Evolutionary conservation across 2,113 vertebrate genomes (phyloP).

Genomic region (Puntigrus tetrazona): DNA sequence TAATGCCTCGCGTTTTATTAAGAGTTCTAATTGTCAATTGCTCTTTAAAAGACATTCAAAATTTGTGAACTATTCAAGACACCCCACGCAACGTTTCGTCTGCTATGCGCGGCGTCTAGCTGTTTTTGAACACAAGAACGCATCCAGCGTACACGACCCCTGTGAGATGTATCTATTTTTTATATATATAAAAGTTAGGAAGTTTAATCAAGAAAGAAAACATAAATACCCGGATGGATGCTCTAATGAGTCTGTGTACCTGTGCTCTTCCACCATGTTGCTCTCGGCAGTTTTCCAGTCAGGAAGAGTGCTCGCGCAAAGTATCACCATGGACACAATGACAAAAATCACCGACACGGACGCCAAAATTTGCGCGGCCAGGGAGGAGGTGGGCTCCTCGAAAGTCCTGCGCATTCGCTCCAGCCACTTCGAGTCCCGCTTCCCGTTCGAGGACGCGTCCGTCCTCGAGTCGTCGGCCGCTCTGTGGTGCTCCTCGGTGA

Average conservation of each 20-base stretch:
- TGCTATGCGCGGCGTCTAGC: neutral
- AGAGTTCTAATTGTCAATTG: neutral
- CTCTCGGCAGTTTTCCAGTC: conserved; percentile 85
- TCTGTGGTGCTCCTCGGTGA: conserved; percentile 77
- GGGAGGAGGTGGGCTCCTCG: conserved; percentile 92
- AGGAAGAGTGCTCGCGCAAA: conserved; percentile 94
- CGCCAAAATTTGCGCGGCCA: conserved; percentile 90
- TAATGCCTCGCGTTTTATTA: neutral
- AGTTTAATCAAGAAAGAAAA: conserved; percentile 31
- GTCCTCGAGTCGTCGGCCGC: conserved; percentile 62
- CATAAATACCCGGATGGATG: conserved; percentile 61
- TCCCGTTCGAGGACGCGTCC: conserved; percentile 40
- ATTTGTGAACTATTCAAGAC: neutral
- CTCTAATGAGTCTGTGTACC: conserved; percentile 82
- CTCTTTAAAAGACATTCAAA: neutral
- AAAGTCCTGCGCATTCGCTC: conserved; percentile 90
- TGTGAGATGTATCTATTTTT: too few species aligned
- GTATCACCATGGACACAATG: conserved; percentile 93
- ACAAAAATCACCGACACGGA: conserved; percentile 91
- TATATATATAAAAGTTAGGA: too few species aligned
- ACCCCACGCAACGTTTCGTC: neutral
- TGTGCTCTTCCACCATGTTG: conserved; percentile 86
- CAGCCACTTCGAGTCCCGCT: conserved; percentile 79
- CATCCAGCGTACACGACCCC: too few species aligned
- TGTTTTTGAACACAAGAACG: neutral